These are phyloP conservation scores for Aplysina aerophoba DNA, from an alignment of 37 sponge, comb jelly and placozoan species.

Conservation along the genomic window DNA sequence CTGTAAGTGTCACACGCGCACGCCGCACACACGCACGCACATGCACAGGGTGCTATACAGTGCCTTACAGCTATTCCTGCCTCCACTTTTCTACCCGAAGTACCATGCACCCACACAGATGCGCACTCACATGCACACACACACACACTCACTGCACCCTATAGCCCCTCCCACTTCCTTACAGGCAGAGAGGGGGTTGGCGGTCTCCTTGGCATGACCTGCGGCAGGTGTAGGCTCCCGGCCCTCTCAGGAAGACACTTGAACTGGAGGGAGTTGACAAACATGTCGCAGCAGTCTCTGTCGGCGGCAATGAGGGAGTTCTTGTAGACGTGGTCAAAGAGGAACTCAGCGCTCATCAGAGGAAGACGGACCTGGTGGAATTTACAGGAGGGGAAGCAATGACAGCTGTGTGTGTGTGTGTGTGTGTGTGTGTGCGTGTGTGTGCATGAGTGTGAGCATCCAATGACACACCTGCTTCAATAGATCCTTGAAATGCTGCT, in stretches of 20 bases:
- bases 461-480: constrained; percentile 48
- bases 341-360: constrained; percentile 28
- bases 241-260: constrained; percentile 53
- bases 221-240: too few relatives aligned
- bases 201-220: constrained; percentile 5
- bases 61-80: too few relatives aligned
- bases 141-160: neutral
- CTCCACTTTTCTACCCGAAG: too few relatives aligned
- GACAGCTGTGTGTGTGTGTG: too few relatives aligned
- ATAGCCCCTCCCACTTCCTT: neutral
- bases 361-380: constrained; percentile 69
- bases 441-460: too few relatives aligned
- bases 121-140: neutral
- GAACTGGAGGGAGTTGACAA: constrained; percentile 54
- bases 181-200: neutral
- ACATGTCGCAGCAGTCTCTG: constrained; percentile 19
- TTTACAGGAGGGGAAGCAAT: too few relatives aligned
- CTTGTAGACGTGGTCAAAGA: constrained; percentile 40
- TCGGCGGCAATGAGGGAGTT: constrained; percentile 27
- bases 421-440: too few relatives aligned
- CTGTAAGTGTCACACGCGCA: neutral
- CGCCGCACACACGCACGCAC: constrained; percentile 7
- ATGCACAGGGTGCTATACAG: neutral
- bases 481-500: constrained; percentile 36
- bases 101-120: neutral